Conservation (phyloP, 1,140 invertebrate species). For the Apolygus lucorum region DNA sequence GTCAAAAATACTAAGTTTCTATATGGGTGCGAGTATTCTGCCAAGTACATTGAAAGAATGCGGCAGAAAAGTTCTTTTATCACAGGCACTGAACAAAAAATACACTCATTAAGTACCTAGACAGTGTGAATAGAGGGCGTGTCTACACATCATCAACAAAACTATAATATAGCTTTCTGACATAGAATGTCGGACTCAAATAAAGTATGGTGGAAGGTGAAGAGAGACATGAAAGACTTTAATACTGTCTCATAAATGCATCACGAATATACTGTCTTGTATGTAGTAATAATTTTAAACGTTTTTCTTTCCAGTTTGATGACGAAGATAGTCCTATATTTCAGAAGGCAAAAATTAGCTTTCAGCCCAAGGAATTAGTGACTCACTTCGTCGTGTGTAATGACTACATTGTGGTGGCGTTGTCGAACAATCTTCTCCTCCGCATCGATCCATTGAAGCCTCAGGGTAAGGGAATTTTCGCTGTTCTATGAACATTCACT, state of each 20-base stretch:
- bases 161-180: no score
- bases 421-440: constrained; percentile 72
- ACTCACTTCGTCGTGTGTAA: constrained; percentile 71
- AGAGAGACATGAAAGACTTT: no score
- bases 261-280: no score
- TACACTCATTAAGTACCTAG: no score
- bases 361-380: constrained; percentile 64
- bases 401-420: constrained; percentile 71
- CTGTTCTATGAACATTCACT: no score
- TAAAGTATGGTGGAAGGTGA: no score
- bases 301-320: constrained; percentile 15
- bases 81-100: constrained; percentile 36
- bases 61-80: constrained; percentile 24
- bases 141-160: no score
- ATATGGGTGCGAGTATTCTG: background rate
- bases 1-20: background rate
- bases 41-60: background rate
- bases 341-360: constrained; percentile 66
- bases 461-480: constrained; percentile 60
- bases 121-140: no score
- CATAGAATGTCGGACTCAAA: no score
- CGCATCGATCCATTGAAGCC: constrained; percentile 70
- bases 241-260: no score
- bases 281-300: no score
- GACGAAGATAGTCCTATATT: constrained; percentile 67